Evolutionary conservation across 1,140 invertebrate genomes (phyloP), one percentile per base, ranked within the genome.

Genomic region (Trichonephila inaurata): DNA sequence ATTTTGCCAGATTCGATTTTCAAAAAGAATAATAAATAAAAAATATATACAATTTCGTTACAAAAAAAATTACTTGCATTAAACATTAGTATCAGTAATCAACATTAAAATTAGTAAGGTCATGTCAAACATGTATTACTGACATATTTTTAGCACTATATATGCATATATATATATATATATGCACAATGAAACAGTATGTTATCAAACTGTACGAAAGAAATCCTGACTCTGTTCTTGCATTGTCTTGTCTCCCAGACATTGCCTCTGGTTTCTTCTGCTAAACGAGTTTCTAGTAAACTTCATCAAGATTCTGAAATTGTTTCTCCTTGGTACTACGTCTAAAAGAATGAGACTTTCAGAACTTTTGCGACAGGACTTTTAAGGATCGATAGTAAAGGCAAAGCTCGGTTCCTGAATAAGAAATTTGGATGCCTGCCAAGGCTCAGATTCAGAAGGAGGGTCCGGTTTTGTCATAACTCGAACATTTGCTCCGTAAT

Each of bases 381-480:
- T 60, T 85, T 85, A 60, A 85, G 72, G 85, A 87, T 87, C 85
- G 85, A 87, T 87, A 87, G 61, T 10, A 33, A 87, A 86, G 83
- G 16, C 61, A 18, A 64, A 87, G 60, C 18, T 8, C 24, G 60
- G 85, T 87, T 28, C 28, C 28, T 64, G 58, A 87, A 87, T 64
- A 87, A 62, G 85, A 87, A 87, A 87, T 61, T 87, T 87, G 85
- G 85, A 87, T 87, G 28, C 33, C 61, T 87, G 85, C 85, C 85
- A 87, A 64, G 58, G 28, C 85, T 64, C 58, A 64, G 85, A 87
- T 64, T 87, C 61, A 28, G 58, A 33, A 64, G 60, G 58, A 62
- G 61, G 44, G 58, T 28, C 61, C 58, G 40, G 58, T 61, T 87
- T 87, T 87, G 82, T 85, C 82, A 85, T 85, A 85, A 85, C 82